Conservation (phyloP, 2,797 vertebrate genomes). For the Eulemur coronatus region DNA sequence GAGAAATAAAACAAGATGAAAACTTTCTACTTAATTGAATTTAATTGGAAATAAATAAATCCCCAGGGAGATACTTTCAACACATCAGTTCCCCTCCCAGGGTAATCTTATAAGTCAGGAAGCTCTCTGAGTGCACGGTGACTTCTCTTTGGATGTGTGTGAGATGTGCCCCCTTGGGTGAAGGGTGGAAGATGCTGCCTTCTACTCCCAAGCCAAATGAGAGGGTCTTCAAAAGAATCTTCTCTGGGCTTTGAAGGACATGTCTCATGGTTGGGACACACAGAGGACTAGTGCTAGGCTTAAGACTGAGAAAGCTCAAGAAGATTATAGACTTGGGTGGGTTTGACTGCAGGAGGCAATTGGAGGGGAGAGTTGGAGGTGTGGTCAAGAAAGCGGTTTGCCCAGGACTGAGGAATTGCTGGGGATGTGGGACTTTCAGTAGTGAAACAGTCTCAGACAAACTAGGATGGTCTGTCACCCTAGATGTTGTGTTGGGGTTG, state of each 20-base stretch:
- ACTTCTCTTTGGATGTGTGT: neutral
- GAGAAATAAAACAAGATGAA: neutral
- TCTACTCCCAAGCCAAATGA: neutral
- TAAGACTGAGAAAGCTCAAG: neutral
- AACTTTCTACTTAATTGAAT: neutral
- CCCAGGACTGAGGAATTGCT: neutral
- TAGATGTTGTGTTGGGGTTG: neutral
- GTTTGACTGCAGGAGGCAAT: neutral
- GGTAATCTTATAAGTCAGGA: neutral
- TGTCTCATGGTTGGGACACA: neutral
- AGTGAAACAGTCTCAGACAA: neutral
- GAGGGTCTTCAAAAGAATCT: neutral
- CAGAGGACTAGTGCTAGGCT: neutral
- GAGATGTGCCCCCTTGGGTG: neutral
- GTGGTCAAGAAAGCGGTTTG: neutral
- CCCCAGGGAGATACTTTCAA: neutral
- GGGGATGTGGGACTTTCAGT: neutral
- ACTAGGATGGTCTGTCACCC: neutral
- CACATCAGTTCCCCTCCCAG: neutral
- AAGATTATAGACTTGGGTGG: neutral
- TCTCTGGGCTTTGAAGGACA: neutral
- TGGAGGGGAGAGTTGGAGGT: neutral
- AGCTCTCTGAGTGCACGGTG: neutral
- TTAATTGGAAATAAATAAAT: neutral
- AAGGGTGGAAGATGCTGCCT: neutral